Evolutionary conservation across 2,113 vertebrate genomes (phyloP).

Genomic region (Gracilinanus agilis): DNA sequence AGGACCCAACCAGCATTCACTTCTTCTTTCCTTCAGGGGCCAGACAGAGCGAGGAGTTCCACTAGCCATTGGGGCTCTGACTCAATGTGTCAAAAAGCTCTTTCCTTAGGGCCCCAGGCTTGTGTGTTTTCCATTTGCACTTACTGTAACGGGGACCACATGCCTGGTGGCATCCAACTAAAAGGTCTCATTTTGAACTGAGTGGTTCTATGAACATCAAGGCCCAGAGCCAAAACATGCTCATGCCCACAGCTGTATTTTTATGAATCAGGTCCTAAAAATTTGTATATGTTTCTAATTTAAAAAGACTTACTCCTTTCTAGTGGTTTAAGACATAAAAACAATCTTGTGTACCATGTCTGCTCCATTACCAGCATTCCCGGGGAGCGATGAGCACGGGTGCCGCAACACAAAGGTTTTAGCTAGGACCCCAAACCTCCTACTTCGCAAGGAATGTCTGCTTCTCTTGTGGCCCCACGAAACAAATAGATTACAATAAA

Average conservation of each 20-base stretch:
- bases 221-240: constrained; percentile 18
- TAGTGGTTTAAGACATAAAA: constrained; percentile 64
- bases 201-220: not conserved
- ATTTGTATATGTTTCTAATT: constrained; percentile 65
- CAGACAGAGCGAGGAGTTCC: not conserved
- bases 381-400: not conserved
- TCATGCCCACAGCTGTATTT: constrained; percentile 59
- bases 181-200: constrained; percentile 43
- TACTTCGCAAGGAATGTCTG: not conserved
- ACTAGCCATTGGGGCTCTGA: not conserved
- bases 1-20: not conserved
- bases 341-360: constrained; percentile 23
- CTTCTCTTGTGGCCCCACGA: not conserved
- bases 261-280: constrained; percentile 56
- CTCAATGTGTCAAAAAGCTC: not conserved
- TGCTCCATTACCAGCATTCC: constrained; percentile 32
- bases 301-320: constrained; percentile 50
- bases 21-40: not conserved
- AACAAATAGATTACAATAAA: not conserved
- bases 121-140: not conserved
- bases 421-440: not conserved
- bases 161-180: not conserved
- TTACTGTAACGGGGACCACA: not conserved
- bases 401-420: not conserved
- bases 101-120: not conserved